These are phyloP conservation scores for Cheilosia impressa DNA, from an alignment of 2,888 invertebrate genomes.

Conservation along the genomic window DNA sequence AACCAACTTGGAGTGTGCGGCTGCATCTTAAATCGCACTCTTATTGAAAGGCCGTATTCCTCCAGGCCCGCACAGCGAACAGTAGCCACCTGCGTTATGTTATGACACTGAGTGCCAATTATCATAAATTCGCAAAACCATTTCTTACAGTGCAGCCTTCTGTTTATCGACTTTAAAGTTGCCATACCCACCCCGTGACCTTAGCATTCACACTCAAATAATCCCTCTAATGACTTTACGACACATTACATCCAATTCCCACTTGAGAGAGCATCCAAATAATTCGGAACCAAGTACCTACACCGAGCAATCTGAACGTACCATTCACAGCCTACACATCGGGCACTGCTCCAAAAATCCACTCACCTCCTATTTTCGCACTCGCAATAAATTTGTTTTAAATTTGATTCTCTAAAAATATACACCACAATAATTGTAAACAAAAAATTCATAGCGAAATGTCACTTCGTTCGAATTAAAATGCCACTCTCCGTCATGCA, in stretches of 20 bases:
- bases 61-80: no score
- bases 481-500: not conserved
- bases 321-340: slow-evolving; percentile 12
- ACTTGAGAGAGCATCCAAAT: not conserved
- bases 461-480: not conserved
- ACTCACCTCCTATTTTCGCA: slow-evolving; percentile 23
- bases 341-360: slow-evolving; percentile 19
- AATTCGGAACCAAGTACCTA: not conserved
- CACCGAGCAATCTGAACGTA: not conserved
- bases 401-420: slow-evolving; percentile 20
- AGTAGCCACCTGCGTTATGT: no score
- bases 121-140: no score
- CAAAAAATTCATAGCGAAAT: slow-evolving; percentile 14
- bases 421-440: slow-evolving; percentile 13
- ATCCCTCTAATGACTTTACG: no score
- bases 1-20: no score
- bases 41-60: no score
- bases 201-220: no score
- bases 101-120: no score
- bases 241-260: not conserved
- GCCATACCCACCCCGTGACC: no score
- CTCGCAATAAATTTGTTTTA: not conserved
- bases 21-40: no score
- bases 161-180: no score
- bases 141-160: no score